Base-by-base conservation (phyloP, 1,140 invertebrate species). In the Phortica variegata region DNA sequence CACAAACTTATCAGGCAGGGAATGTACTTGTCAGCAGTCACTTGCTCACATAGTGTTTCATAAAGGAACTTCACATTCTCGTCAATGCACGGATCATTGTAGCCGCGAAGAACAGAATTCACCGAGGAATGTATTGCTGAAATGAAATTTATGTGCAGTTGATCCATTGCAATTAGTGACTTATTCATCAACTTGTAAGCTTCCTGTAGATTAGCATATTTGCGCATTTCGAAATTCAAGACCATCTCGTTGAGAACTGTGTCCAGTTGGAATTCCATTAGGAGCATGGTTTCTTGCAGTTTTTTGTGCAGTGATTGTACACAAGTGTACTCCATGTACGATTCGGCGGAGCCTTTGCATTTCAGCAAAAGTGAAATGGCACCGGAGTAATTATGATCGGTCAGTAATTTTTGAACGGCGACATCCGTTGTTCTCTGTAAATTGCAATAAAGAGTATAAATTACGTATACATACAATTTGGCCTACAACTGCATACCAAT, bases 61-160 rank as follows among this genome's bases (percentile, higher is more conserved):
- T 90, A 93, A 51, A 90, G 88, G 59, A 85, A 80, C 56, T 89
- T 89, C 16, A 83, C 78, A 49, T 84, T 82, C 58, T 86, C 84
- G 43, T 83, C 82, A 26, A 82, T 79, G 16, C 72, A 80, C 4
- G 85, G 76, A 59, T 85, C 83, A 19, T 86, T 83, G 74, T 89
- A 91, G 0, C 82, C 83, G 46, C 87, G 83, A 0, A 95, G 80
- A 6, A 89, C 84, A 21, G 83, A 84, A 34, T 93, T 87, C 0
- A 93, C 89, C 9, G 86, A 87, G 60, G 91, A 93, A 59, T 97
- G 94, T 41, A 98, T 90, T 0, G 92, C 89, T 38, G 91, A 95
- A 0, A 91, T 90, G 75, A 95, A 95, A 76, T 98, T 93, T 85
- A 98, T 95, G 53, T 90, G 86, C 29, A 95, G 76, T 76, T 97